Conservation (phyloP, 1,140 invertebrate species). For the Dryas iulia region DNA sequence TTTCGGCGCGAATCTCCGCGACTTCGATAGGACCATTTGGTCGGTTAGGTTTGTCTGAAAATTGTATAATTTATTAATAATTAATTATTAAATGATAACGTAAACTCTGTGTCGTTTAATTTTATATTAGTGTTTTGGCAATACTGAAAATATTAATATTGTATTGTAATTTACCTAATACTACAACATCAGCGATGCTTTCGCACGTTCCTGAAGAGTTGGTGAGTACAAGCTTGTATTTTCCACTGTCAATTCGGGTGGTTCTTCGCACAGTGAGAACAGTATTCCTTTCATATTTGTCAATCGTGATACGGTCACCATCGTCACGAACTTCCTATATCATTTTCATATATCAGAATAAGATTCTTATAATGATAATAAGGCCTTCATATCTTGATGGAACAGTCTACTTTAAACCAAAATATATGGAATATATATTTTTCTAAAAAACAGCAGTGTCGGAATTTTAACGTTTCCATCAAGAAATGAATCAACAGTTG, state of each 20-base stretch:
- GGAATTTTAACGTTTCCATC: conserved; percentile 23
- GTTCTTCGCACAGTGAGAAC: conserved; percentile 94
- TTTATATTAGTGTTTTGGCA: neutral
- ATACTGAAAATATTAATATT: neutral
- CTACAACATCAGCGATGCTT: conserved; percentile 91
- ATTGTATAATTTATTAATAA: conserved; percentile 1
- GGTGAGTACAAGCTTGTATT: conserved; percentile 91
- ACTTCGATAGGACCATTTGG: conserved; percentile 93
- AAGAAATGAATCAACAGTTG: conserved; percentile 9
- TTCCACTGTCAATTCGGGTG: conserved; percentile 93
- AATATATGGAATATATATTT: too few species aligned
- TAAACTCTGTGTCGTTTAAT: neutral
- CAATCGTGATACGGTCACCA: conserved; percentile 87
- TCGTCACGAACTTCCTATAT: conserved; percentile 70
- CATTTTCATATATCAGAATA: conserved; percentile 4
- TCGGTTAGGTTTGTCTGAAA: conserved; percentile 89
- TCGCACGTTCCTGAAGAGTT: conserved; percentile 93
- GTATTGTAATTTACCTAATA: conserved; percentile 83
- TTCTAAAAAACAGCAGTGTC: too few species aligned
- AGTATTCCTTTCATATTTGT: conserved; percentile 94
- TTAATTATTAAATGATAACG: neutral
- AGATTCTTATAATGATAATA: neutral
- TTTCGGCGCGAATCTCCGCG: conserved; percentile 93
- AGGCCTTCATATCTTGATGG: conserved; percentile 3
- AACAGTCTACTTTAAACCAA: neutral